Percentiles rank a stretch among this genome's conserved stretches.
phyloP scores from a whole-genome alignment of 2,113 vertebrate species.

The Caracal caracal region DNA sequence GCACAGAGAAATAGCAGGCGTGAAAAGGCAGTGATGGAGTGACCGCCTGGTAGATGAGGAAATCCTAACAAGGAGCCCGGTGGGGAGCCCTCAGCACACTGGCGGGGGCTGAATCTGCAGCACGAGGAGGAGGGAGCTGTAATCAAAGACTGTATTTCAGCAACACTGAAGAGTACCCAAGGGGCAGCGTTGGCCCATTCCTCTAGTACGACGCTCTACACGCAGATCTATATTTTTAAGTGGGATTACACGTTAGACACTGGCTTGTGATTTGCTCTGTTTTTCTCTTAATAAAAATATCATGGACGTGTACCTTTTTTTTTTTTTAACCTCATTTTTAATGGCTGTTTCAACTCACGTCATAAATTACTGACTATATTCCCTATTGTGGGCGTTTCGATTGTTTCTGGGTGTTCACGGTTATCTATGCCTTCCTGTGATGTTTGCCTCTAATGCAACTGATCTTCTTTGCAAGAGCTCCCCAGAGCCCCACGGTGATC shows the following conservation, averaged over 20 bases:
- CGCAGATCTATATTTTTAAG: not conserved
- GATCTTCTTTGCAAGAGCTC: not conserved
- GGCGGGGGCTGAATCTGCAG: not conserved
- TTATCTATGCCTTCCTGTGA: not conserved
- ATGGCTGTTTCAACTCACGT: not conserved
- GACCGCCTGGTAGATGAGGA: not conserved
- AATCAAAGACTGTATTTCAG: not conserved
- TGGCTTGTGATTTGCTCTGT: not conserved
- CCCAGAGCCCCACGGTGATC: not conserved
- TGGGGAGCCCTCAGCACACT: not conserved
- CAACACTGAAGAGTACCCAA: not conserved
- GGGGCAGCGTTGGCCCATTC: accelerated
- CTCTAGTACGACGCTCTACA: accelerated
- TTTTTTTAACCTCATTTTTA: not conserved
- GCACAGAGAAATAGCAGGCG: not conserved
- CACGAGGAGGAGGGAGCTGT: not conserved
- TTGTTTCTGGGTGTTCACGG: not conserved
- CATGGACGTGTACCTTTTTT: not conserved
- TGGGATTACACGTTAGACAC: not conserved
- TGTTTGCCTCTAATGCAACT: not conserved
- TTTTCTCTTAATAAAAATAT: conserved; percentile 13
- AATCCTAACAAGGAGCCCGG: too few species aligned
- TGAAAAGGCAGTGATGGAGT: not conserved
- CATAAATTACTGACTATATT: not conserved
- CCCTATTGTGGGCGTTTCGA: not conserved